Evolutionary conservation across 2,113 vertebrate genomes (phyloP).

Genomic region (Pelecanoides urinatrix): DNA sequence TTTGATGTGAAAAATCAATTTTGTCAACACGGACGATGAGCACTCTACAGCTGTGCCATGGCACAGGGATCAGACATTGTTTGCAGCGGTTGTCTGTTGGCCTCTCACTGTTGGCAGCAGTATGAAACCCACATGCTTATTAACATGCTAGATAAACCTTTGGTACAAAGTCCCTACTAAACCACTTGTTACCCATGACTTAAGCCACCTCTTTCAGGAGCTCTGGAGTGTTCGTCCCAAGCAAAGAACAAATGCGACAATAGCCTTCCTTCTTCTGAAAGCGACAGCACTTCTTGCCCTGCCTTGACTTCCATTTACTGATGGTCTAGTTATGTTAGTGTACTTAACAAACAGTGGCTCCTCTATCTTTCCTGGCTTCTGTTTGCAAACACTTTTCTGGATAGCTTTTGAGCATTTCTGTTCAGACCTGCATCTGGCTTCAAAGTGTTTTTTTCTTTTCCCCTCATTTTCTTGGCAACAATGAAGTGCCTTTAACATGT

Average conservation of each 20-base stretch:
- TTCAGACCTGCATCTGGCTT: neutral
- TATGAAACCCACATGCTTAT: neutral
- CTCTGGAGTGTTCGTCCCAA: neutral
- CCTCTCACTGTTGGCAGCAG: neutral
- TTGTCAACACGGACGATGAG: accelerated
- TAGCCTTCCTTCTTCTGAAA: neutral
- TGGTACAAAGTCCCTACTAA: neutral
- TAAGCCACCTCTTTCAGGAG: neutral
- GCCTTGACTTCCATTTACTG: neutral
- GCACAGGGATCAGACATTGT: neutral
- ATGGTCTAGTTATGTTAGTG: accelerated
- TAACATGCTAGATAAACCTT: neutral
- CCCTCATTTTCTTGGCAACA: neutral
- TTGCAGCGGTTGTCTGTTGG: neutral
- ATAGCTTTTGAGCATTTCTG: neutral
- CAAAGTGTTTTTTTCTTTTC: neutral
- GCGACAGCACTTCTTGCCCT: neutral
- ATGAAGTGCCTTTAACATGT: neutral
- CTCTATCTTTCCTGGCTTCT: neutral
- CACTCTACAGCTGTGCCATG: accelerated
- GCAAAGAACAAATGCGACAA: neutral
- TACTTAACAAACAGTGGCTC: neutral
- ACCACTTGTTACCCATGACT: accelerated
- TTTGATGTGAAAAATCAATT: neutral
- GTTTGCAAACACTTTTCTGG: neutral